phyloP scores from a whole-genome alignment of 2,797 vertebrate genomes.

The Scleropages formosus region DNA sequence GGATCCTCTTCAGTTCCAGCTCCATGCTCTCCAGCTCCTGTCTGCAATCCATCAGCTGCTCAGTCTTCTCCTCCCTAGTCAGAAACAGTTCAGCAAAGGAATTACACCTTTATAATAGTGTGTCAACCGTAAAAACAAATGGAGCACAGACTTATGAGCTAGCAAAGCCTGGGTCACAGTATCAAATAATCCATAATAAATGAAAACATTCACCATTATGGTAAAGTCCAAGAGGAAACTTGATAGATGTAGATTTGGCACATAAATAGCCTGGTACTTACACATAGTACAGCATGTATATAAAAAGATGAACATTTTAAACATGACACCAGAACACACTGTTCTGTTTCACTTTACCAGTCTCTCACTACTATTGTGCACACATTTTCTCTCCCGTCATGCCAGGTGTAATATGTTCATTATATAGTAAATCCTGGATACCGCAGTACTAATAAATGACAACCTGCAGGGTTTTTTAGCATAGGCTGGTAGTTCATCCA shows the following conservation, averaged over 20 bases:
- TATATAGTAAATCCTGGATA: no score
- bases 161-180: not conserved
- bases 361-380: not conserved
- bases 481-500: no score
- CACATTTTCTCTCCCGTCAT: not conserved
- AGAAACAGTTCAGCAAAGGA: constrained; percentile 28
- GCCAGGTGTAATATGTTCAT: no score
- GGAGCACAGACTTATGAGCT: not conserved
- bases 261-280: no score
- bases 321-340: no score
- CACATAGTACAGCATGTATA: no score
- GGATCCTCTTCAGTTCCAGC: constrained; percentile 83
- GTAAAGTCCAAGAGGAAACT: no score
- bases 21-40: constrained; percentile 94
- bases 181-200: not conserved
- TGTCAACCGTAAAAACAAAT: not conserved
- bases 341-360: not conserved
- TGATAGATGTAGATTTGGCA: no score
- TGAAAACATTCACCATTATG: no score
- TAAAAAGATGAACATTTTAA: no score
- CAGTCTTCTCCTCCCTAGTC: constrained; percentile 94
- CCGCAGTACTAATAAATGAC: no score
- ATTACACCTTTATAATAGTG: not conserved
- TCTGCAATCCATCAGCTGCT: constrained; percentile 91
- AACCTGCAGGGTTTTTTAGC: no score